Evolutionary conservation across 2,113 vertebrate species (phyloP).

Genomic region (Tragelaphus buxtoni): DNA sequence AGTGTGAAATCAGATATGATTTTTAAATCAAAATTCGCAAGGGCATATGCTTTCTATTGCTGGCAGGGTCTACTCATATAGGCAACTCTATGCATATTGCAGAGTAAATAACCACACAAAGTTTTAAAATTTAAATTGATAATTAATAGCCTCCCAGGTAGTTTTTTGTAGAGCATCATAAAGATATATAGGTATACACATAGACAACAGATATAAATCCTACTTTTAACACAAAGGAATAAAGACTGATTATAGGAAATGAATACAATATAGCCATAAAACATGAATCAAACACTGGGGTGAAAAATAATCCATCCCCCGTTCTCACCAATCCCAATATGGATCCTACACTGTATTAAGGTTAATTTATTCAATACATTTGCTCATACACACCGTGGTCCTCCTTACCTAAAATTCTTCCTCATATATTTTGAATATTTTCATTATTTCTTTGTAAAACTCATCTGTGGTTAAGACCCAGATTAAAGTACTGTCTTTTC

Average conservation of each 20-base stretch:
- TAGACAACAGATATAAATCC: not conserved
- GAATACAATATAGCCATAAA: not conserved
- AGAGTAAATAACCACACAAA: not conserved
- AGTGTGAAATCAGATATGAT: not conserved
- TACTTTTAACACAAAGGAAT: not conserved
- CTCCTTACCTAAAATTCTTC: not conserved
- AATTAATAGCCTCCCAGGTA: not conserved
- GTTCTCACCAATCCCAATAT: not conserved
- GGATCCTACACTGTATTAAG: not conserved
- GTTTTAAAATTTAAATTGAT: not conserved
- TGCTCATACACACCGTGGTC: not conserved
- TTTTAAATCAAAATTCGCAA: not conserved
- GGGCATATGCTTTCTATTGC: not conserved
- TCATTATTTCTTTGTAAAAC: not conserved
- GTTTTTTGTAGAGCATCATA: not conserved
- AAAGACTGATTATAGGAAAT: not conserved
- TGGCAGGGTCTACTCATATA: not conserved
- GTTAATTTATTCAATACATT: not conserved
- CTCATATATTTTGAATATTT: not conserved
- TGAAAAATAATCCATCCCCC: not conserved
- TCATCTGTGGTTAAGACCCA: not conserved
- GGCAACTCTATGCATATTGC: not conserved
- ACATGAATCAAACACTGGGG: not conserved
- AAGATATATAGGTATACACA: not conserved
- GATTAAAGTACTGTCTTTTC: not conserved